Base-by-base conservation (phyloP, 2,113 vertebrate genomes). In the Etheostoma spectabile region DNA sequence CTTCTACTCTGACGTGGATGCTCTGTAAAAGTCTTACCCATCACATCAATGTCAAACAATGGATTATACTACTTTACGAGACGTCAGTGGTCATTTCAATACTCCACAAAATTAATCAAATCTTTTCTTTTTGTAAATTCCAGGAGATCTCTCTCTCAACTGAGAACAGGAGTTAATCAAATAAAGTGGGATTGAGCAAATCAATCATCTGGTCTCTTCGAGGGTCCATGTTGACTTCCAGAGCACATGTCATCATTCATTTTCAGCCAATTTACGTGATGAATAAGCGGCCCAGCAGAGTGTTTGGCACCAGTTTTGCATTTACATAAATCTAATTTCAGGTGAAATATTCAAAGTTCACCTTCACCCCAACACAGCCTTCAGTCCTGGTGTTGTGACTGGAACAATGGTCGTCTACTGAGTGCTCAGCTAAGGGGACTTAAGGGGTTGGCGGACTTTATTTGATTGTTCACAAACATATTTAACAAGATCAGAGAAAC, bases 301-400 rank as follows among this genome's bases (percentile, higher is more conserved):
- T 85, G 77, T 90, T 90, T 89, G 86, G 85, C 83, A 84, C 52
- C 66, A 35, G 22, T 83, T 90, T 84, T 77, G 11, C 68, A 93
- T 94, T 93, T 91, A 84, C 87, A 90, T 91, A 90, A 92, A 92
- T 93, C 80, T 90, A 81, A 92, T 93, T 94, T 92, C 74, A 89
- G 76, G 79, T 84, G 84, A 92, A 93, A 93, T 93, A 86, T 83
- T 89, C 73, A 64, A 85, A 85, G 59, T 76, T 88, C 90, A 93
- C 87, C 88, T 91, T 84, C 83, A 84, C 48, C 77, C 81, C 30
- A 15, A 68, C 74, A 87, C 65, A 76, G 75, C 60, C 69, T 59
- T 76, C 77, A 79, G 74, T 83, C 69, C 61, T 74, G 77, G 46
- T 81, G 79, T 66, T 86, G 61, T 63, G 83, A 85, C 66, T 64